Evolutionary conservation across 37 sponge, comb jelly and placozoan species (phyloP), one percentile per base, ranked within the genome.

Genomic region (Beroe forskalii): DNA sequence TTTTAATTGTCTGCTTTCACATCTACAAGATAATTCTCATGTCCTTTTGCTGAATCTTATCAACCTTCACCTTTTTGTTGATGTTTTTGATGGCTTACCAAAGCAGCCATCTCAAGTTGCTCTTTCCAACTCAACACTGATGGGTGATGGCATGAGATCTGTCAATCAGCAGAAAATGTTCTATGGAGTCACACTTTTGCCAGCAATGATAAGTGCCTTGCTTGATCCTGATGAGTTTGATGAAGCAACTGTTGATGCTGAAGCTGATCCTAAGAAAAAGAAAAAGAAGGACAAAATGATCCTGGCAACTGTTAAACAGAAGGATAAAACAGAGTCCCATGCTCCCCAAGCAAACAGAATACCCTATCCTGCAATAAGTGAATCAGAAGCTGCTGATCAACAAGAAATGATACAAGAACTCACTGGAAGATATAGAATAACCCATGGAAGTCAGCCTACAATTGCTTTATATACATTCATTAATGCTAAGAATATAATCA

Each of bases 81-180:
- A 80, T 42, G 86, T 80, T 23, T 80, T 80, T 43, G 86, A 80
- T 80, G 86, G 86, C n/a, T n/a, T 80, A 19, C 86, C 86, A 80
- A 41, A 44, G 55, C 86, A 80, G n/a, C 86, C 25, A n/a, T 44
- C 55, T 6, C 86, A 80, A 30, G 38, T 80, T 23, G 44, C 86
- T 0, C 27, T 80, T 3, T 80, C 86, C 3, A 41, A 44, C 30
- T 44, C 55, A 41, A 80, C 86, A 1, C 12, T 80, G 44, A 80
- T 80, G 86, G 86, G 86, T 17, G 86, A 80, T 17, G 55, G 86
- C 22, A 80, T 80, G 86, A 80, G 35, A 44, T 44, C 55, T 28
- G 86, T 80, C 12, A 80, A 80, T n/a, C 55, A 41, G 20, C 86
- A 80, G 86, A 80, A 44, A 80, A 80, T 80, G 86, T 38, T 33